Evolutionary conservation across 2,888 invertebrate species (phyloP), one percentile per base, ranked within the genome.

Genomic region (Therioaphis trifolii): DNA sequence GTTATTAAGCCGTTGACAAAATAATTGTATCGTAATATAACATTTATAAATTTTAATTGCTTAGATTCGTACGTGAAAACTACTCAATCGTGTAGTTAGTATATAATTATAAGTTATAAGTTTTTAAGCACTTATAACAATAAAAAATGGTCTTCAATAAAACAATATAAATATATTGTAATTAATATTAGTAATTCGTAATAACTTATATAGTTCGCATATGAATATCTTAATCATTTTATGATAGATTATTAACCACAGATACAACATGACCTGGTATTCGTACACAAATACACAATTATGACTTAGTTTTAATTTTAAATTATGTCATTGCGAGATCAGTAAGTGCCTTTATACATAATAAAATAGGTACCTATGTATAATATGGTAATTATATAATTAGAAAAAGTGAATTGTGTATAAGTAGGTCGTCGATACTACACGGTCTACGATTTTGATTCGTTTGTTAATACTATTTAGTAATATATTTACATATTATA

Each of bases 1-100:
- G 40, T 58, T 40, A 58, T 21, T 15, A 58, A 58, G 40, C 74
- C 58, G 24, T 58, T 58, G 40, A 55, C 40, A 40, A 71, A 71
- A 43, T 69, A 43, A 69, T 69, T 18, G 14, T 68, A n/a, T n/a
- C 5, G 21, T 68, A 7, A 35, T 35, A 35, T 35, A 35, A 35
- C 35, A 35, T 35, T 35, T 3, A 5, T 35, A 35, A 35, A 35
- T 35, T 7, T 35, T 7, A 5, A 7, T 35, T 35, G 35, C 35
- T 35, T 35, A 3, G 35, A 35, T 35, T 35, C 35, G 35, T 35
- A 5, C 35, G 7, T 35, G n/a, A n/a, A 35, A 35, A 35, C 35
- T 5, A 35, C 35, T 5, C 7, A 35, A 35, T 7, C 7, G 35
- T 3, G 35, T 35, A 35, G n/a, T n/a, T 35, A 7, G 35, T 35